Percentiles rank a stretch among this genome's conserved stretches.
phyloP scores from a whole-genome alignment of 2,113 vertebrate genomes.

The Picathartes gymnocephalus region DNA sequence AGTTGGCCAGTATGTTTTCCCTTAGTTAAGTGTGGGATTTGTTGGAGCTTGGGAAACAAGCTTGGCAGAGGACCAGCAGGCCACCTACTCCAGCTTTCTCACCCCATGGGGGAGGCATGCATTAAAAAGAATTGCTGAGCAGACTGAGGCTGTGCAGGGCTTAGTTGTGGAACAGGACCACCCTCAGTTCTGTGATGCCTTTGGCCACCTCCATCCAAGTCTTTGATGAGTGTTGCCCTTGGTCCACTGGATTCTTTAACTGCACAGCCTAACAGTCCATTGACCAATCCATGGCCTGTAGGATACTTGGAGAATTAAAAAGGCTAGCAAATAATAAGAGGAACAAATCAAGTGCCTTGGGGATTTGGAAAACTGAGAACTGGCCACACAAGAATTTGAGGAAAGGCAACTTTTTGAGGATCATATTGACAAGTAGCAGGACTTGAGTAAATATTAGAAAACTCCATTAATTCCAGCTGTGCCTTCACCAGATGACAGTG shows the following conservation, averaged over 20 bases:
- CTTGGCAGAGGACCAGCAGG: conserved; percentile 35
- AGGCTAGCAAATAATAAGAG: not conserved
- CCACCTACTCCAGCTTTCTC: conserved; percentile 53
- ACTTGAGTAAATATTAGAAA: not conserved
- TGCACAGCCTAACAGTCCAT: not conserved
- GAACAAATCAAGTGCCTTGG: not conserved
- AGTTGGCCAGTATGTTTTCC: not conserved
- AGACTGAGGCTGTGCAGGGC: conserved; percentile 24
- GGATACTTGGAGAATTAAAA: not conserved
- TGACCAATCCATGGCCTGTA: not conserved
- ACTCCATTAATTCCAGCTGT: not conserved
- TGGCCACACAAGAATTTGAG: not conserved
- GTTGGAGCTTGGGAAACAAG: conserved; percentile 8
- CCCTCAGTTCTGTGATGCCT: conserved; percentile 46
- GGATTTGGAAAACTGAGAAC: not conserved
- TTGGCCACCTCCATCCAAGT: conserved; percentile 21
- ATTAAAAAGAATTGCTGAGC: conserved; percentile 42
- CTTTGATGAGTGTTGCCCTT: conserved; percentile 30
- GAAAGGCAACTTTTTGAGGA: not conserved
- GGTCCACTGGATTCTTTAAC: not conserved
- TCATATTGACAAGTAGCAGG: not conserved
- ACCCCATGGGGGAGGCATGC: conserved; percentile 10
- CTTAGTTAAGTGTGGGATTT: not conserved
- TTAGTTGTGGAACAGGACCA: conserved; percentile 48
- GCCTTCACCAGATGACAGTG: not conserved